Percentiles rank a stretch among this genome's conserved stretches.
Conservation (phyloP, 2,888 invertebrate species). For the Mythimna ferrago region DNA sequence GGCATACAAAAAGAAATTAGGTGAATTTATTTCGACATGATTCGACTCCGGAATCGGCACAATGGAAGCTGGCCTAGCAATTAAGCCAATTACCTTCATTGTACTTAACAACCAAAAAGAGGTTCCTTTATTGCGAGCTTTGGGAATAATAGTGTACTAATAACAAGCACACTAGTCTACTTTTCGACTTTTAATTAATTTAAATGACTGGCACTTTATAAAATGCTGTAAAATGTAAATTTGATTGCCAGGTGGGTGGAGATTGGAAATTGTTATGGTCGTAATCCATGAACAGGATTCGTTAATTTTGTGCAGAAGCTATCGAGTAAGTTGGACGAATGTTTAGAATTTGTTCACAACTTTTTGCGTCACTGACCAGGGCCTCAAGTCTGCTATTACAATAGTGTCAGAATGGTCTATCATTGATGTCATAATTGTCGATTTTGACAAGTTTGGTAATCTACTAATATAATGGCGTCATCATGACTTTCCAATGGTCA, state of each 20-base stretch:
- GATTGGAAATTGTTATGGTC: conserved; percentile 22
- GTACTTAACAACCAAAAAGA: conserved; percentile 62
- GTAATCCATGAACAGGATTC: conserved; percentile 24
- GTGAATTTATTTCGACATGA: conserved; percentile 62
- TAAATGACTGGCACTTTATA: conserved; percentile 52
- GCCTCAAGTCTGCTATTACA: no score
- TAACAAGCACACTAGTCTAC: conserved; percentile 46
- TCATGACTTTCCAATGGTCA: no score
- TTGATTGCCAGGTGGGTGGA: conserved; percentile 30
- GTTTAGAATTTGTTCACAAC: conserved; percentile 31
- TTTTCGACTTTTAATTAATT: conserved; percentile 47
- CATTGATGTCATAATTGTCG: no score
- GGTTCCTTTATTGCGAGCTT: conserved; percentile 56
- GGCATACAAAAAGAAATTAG: conserved; percentile 48
- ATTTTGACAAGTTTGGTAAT: no score
- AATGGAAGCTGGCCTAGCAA: conserved; percentile 53
- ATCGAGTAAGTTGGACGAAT: conserved; percentile 24
- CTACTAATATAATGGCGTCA: no score
- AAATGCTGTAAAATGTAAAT: conserved; percentile 42
- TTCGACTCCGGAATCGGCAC: conserved; percentile 57
- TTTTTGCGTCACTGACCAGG: conserved; percentile 28
- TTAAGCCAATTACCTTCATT: conserved; percentile 62
- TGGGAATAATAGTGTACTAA: conserved; percentile 57
- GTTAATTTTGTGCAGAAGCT: conserved; percentile 11
- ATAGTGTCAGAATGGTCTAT: no score